Evolutionary conservation across 2,797 vertebrate species (phyloP).

Genomic region (Salarias fasciatus): DNA sequence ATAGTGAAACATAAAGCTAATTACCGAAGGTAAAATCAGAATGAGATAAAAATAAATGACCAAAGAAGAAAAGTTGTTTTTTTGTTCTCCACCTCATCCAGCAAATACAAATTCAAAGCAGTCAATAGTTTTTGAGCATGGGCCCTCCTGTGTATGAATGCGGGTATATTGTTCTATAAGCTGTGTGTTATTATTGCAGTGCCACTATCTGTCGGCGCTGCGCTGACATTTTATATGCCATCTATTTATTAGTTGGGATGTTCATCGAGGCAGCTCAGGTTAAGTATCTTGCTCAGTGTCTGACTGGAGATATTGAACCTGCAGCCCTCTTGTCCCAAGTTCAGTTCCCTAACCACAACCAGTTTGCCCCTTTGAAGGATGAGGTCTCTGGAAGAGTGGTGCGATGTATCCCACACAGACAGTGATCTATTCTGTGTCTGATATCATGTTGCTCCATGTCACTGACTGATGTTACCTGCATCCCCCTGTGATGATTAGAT

Average conservation of each 20-base stretch:
- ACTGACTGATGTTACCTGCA: slow-evolving; percentile 83
- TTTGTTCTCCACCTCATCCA: too few relatives aligned
- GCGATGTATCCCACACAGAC: slow-evolving; percentile 78
- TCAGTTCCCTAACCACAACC: slow-evolving; percentile 85
- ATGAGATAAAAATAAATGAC: slow-evolving; percentile 1
- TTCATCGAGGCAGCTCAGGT: slow-evolving; percentile 82
- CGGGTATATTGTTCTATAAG: slow-evolving; percentile 14
- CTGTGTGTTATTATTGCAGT: slow-evolving; percentile 15
- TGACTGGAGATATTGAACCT: slow-evolving; percentile 84
- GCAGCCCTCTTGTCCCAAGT: slow-evolving; percentile 82
- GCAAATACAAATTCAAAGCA: too few relatives aligned
- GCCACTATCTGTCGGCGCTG: slow-evolving; percentile 44
- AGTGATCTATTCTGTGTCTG: slow-evolving; percentile 79
- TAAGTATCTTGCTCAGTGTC: slow-evolving; percentile 83
- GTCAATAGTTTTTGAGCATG: too few relatives aligned
- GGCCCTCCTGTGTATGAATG: slow-evolving; percentile 18
- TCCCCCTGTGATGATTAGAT: slow-evolving; percentile 79
- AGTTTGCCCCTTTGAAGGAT: slow-evolving; percentile 82
- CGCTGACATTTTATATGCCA: slow-evolving; percentile 82
- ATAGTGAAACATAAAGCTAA: slow-evolving; percentile 15
- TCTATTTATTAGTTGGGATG: slow-evolving; percentile 84
- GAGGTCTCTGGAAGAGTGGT: slow-evolving; percentile 78
- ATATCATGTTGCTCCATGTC: slow-evolving; percentile 84
- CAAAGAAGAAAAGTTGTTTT: neutral
- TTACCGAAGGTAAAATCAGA: slow-evolving; percentile 3